These are phyloP conservation scores for Brassicogethes aeneus DNA, from an alignment of 2,888 invertebrate species.

Conservation along the genomic window DNA sequence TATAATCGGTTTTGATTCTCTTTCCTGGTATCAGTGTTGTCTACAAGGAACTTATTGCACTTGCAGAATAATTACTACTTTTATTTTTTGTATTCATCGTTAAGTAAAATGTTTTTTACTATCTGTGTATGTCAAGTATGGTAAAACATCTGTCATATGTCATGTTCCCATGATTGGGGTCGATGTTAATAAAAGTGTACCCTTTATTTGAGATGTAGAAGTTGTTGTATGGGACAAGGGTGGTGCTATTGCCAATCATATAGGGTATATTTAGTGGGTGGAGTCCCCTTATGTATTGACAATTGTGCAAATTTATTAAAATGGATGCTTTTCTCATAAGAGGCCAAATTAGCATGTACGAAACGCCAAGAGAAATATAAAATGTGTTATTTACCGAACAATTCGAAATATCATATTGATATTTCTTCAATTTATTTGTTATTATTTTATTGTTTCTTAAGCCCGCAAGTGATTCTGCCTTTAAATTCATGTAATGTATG, in stretches of 20 bases:
- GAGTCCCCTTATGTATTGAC: constrained; percentile 16
- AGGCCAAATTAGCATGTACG: constrained; percentile 3
- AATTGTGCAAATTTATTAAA: constrained; percentile 5
- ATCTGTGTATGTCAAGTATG: constrained; percentile 12
- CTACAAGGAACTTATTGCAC: no score
- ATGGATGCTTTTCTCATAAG: constrained; percentile 1
- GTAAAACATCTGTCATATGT: constrained; percentile 26
- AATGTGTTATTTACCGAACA: not conserved
- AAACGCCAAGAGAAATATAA: not conserved
- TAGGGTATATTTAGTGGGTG: constrained; percentile 26
- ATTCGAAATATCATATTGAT: constrained; percentile 1
- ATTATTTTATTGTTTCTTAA: not conserved
- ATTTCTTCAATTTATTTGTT: not conserved
- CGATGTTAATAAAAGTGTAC: constrained; percentile 21
- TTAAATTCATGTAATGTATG: not conserved
- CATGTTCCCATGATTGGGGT: constrained; percentile 25
- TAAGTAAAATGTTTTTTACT: no score
- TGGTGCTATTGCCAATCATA: constrained; percentile 22
- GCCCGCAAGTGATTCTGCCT: not conserved
- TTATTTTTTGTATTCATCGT: no score
- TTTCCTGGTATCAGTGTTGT: no score
- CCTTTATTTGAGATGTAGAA: constrained; percentile 25
- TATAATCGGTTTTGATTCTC: no score
- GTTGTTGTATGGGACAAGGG: not conserved
- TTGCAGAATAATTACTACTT: no score